Evolutionary conservation across 1,140 invertebrate species (phyloP).

Genomic region (Conopomorpha cramerella): DNA sequence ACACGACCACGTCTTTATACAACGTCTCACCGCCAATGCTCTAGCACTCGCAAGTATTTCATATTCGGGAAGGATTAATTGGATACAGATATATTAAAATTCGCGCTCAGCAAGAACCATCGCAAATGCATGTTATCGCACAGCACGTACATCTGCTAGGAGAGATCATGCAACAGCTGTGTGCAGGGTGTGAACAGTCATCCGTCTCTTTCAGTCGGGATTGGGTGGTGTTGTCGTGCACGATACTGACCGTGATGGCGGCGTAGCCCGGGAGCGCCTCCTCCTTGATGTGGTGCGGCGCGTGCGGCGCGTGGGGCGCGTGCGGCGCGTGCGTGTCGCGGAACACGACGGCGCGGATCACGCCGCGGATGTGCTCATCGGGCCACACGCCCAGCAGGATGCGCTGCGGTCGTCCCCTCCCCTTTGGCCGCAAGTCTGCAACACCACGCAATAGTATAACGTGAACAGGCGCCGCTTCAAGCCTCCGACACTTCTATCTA

Average conservation of each 20-base stretch:
- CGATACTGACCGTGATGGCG: constrained; percentile 52
- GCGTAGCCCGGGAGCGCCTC: constrained; percentile 48
- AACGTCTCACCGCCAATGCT: constrained; percentile 17
- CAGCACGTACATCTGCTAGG: not conserved
- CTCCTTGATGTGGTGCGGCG: constrained; percentile 54
- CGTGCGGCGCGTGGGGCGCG: constrained; percentile 46
- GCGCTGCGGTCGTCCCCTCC: constrained; percentile 84
- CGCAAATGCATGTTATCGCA: too few species aligned
- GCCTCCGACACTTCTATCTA: too few species aligned
- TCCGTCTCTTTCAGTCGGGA: too few species aligned
- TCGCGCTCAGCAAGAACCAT: too few species aligned
- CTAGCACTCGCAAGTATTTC: too few species aligned
- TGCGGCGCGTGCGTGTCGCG: constrained; percentile 75
- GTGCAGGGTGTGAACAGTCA: too few species aligned
- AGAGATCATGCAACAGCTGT: too few species aligned
- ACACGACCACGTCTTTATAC: constrained; percentile 16
- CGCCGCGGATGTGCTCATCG: constrained; percentile 88
- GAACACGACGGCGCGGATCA: constrained; percentile 90
- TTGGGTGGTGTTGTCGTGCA: constrained; percentile 3
- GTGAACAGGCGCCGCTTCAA: constrained; percentile 32
- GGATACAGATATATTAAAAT: too few species aligned
- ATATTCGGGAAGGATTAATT: too few species aligned
- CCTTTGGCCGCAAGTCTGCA: constrained; percentile 85
- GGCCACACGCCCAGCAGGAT: constrained; percentile 90
- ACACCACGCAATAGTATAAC: constrained; percentile 50